Evolutionary conservation across 2,888 invertebrate species (phyloP), one percentile per base, ranked within the genome.

Genomic region (Altica lythri): DNA sequence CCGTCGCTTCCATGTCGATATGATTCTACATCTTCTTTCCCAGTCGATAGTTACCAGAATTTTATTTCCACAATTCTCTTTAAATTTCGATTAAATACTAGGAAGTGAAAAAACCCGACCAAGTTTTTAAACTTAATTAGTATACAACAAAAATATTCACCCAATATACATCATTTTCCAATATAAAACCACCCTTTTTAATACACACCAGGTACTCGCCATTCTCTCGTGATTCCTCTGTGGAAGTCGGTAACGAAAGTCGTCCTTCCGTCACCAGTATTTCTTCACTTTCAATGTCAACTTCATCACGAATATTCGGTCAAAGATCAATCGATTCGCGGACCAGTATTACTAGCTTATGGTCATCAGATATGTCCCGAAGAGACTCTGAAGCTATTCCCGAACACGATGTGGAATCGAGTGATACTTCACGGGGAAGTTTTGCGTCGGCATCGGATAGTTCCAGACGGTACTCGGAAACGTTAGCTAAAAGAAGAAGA

Each of bases 361-460:
- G 75, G 75, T 77, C 62, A 1, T 56, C 59, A 22, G 61, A 61
- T 13, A 54, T 54, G 55, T 59, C 61, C 17, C 44, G 63, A 43
- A 63, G 77, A 38, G 77, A 76, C 59, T 76, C 76, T 1, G 77
- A 77, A 50, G 76, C 75, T 8, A 77, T 77, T 32, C 77, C 76
- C 2, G 77, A 77, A 56, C 67, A 74, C 34, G 75, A 75, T 55
- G 37, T 47, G 13, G 53, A 53, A n/a, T 42, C 49, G 9, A 72
- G 75, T 12, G 70, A 72, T 35, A 75, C 74, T 56, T 65, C 65
- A 3, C 63, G 72, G 18, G 65, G 71, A 2, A 75, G 76, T 1
- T 73, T 70, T 38, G 74, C 75, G n/a, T 75, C 76, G 1, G 74
- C 69, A 8, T 73, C 73, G 12, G 68, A 68, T 27, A 71, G 72